Base-by-base conservation (phyloP, 1,140 invertebrate genomes). In the Reticulitermes speratus region DNA sequence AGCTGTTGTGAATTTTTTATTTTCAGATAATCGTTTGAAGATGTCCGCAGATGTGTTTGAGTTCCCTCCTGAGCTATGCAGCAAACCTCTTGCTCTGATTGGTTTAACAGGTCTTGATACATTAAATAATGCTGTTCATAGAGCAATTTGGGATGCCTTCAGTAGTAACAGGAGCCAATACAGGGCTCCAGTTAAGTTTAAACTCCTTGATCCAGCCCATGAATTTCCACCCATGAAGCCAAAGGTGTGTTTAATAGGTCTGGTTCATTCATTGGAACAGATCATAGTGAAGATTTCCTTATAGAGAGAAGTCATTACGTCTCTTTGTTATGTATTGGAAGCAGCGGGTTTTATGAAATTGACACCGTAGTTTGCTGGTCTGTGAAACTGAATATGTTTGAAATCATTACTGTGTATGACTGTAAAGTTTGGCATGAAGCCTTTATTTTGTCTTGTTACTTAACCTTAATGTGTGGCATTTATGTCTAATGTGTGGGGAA, bases 131-230 rank as follows among this genome's bases (percentile, higher is more conserved):
- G 93, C 96, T 21, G 92, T 97, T 59, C 98, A 99, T 90, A 96
- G 96, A 89, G 93, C 95, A 48, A 96, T 99, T 89, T 99, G 97
- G 97, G 97, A 99, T 90, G 95, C 96, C 1, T 98, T 99, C 90
- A 96, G 93, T 87, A 96, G 95, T 88, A 97, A 96, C 90, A 93
- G 96, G 44, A 93, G 95, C 87, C 91, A 94, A 6, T 97, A 98
- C 89, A 93, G 96, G 88, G 94, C 96, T n/a, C 94, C 96, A 1
- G 94, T 99, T 65, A 94, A 96, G 87, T 98, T 98, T 90, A 96
- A 97, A 90, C 92, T 97, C 85, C 92, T 97, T 44, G 93, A 93
- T 52, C 93, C 95, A 84, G 94, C 94, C 48, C 95, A 97, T 91
- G 96, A 97, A 89, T 98, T 98, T 91, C 97, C 97, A 19, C 95